A percentile compares a stretch with the other conserved stretches of the same genome.
These are phyloP conservation scores for Enteromius argenteus DNA, from an alignment of 2,797 vertebrate species.

Conservation along the genomic window DNA sequence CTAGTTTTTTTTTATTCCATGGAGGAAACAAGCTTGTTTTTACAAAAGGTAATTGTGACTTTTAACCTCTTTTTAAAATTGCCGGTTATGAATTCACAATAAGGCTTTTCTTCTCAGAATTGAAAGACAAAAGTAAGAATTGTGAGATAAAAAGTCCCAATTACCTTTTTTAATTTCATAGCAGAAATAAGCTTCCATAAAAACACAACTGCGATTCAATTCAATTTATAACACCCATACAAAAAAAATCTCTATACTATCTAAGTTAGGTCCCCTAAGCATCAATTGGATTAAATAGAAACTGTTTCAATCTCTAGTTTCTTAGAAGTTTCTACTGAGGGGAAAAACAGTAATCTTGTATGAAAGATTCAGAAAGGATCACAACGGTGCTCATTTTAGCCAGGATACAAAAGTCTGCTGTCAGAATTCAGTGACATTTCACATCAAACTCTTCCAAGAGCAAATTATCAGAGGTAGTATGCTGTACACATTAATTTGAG, in stretches of 20 bases:
- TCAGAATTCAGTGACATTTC: neutral
- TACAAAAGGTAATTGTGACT: neutral
- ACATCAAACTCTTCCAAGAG: neutral
- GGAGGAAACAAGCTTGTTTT: neutral
- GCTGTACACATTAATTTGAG: neutral
- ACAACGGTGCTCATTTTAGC: neutral
- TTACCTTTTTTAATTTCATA: neutral
- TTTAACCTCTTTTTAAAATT: neutral
- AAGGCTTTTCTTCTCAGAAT: neutral
- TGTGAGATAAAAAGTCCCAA: neutral
- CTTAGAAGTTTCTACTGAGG: neutral
- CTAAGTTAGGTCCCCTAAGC: no score
- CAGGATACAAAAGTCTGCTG: neutral
- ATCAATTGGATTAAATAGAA: neutral
- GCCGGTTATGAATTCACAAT: neutral
- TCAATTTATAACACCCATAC: neutral
- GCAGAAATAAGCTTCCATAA: neutral
- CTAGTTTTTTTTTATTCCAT: neutral
- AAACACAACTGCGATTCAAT: neutral
- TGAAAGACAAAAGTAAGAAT: neutral
- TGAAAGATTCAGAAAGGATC: neutral
- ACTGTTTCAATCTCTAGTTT: neutral
- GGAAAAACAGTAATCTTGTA: neutral
- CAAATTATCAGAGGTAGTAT: conserved; percentile 4
- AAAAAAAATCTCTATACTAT: neutral